These are phyloP conservation scores for Syndactyla subalaris DNA, from an alignment of 2,797 vertebrate species.

Conservation along the genomic window DNA sequence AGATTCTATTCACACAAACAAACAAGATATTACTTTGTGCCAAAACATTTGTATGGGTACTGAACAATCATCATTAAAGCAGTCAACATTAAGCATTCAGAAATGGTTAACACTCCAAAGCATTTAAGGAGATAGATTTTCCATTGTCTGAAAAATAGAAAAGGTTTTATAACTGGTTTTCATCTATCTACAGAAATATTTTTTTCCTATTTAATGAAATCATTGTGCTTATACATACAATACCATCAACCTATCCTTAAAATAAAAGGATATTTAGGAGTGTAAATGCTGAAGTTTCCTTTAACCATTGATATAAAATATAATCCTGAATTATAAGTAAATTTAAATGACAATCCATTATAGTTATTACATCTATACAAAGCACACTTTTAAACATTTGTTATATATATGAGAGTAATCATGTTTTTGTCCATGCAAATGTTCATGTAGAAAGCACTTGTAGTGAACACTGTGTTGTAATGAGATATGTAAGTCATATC, in stretches of 20 bases:
- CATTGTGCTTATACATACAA: background rate
- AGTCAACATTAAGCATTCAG: background rate
- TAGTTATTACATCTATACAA: background rate
- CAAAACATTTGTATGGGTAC: background rate
- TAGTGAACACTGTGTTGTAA: background rate
- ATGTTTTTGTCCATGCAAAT: background rate
- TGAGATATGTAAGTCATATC: slow-evolving; percentile 7
- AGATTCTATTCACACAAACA: background rate
- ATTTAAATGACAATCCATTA: background rate
- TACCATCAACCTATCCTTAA: background rate
- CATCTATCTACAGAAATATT: background rate
- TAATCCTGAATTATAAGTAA: background rate
- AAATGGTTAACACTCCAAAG: background rate
- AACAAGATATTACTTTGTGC: background rate
- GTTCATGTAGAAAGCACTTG: background rate
- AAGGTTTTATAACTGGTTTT: background rate
- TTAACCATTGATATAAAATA: background rate
- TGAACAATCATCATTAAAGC: slow-evolving; percentile 6
- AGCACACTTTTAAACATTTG: background rate
- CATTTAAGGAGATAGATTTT: background rate
- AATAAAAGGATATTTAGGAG: background rate
- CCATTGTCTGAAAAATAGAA: background rate
- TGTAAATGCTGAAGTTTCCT: background rate
- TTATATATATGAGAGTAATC: background rate
- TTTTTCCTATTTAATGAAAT: background rate